phyloP scores from a whole-genome alignment of 1,140 invertebrate species.

The Rhagoletis zephyria region DNA sequence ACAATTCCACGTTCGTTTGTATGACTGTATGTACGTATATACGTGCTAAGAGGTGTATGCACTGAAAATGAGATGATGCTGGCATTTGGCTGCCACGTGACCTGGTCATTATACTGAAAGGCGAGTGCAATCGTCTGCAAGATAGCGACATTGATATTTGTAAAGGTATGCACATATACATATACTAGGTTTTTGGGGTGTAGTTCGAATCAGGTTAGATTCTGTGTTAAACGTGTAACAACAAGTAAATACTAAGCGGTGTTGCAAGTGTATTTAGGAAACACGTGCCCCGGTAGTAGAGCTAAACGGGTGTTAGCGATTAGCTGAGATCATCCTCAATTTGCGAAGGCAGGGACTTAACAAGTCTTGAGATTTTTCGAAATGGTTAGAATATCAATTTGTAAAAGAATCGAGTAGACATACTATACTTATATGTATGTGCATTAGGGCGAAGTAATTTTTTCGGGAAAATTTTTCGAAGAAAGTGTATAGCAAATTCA shows the following conservation, averaged over 20 bases:
- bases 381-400: no score
- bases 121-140: slow-evolving; percentile 56
- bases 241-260: neutral
- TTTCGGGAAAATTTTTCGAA: no score
- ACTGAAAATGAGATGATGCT: slow-evolving; percentile 19
- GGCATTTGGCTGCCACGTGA: slow-evolving; percentile 64
- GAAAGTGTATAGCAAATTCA: no score
- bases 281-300: neutral
- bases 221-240: neutral
- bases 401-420: no score
- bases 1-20: neutral
- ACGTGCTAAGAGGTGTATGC: neutral
- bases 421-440: no score
- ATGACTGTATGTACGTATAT: neutral
- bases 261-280: neutral
- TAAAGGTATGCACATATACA: neutral
- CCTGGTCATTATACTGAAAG: slow-evolving; percentile 71
- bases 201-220: neutral
- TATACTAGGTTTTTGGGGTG: neutral
- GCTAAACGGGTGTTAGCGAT: slow-evolving; percentile 7
- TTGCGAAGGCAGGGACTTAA: slow-evolving; percentile 15
- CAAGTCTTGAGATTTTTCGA: neutral
- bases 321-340: slow-evolving; percentile 55
- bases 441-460: no score
- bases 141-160: slow-evolving; percentile 31